Conservation (phyloP, 2,113 vertebrate genomes). For the Steatornis caripensis region DNA sequence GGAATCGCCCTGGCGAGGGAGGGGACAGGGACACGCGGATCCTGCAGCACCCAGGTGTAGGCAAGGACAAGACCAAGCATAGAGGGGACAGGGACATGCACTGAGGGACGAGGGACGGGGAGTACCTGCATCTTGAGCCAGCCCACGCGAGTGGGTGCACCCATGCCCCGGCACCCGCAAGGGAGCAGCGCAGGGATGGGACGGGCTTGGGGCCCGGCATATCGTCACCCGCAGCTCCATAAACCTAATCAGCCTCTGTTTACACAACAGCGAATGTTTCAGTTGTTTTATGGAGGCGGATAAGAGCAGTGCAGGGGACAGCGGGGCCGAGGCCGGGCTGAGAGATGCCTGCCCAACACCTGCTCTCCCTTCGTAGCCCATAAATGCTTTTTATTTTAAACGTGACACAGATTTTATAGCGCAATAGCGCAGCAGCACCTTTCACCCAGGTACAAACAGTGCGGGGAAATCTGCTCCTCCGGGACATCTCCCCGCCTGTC, state of each 20-base stretch:
- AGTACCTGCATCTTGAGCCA: background rate
- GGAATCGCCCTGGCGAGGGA: background rate
- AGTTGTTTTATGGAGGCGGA: constrained; percentile 41
- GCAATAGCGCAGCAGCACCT: background rate
- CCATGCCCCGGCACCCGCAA: fast-evolving
- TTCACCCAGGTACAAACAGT: background rate
- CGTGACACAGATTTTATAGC: background rate
- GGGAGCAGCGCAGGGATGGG: background rate
- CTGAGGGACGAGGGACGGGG: background rate
- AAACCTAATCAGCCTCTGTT: background rate
- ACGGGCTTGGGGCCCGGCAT: background rate
- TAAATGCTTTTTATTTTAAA: constrained; percentile 31
- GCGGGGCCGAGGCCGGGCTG: background rate
- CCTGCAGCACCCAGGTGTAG: background rate
- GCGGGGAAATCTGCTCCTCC: background rate
- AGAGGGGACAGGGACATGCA: background rate
- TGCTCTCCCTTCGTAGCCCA: background rate
- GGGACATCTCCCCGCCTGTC: background rate
- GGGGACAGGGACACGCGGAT: fast-evolving
- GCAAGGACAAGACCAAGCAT: background rate
- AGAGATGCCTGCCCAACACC: background rate
- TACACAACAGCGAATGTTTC: constrained; percentile 45
- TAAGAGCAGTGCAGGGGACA: background rate
- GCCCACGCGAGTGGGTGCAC: fast-evolving
- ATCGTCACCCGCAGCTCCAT: background rate